Evolutionary conservation across 1,140 invertebrate genomes (phyloP).

Genomic region (Physella acuta): DNA sequence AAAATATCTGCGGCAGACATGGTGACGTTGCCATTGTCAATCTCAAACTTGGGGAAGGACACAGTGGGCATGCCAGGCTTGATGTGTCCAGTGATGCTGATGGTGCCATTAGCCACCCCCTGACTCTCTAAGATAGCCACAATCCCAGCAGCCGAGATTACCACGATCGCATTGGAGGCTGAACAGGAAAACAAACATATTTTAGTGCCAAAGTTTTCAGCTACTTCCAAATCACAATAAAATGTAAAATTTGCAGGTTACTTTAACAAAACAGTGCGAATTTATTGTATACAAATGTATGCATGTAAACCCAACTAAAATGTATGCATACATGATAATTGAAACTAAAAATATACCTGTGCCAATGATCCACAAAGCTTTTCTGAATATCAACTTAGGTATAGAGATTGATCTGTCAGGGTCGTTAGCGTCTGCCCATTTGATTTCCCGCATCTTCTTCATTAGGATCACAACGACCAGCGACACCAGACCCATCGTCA

Average conservation of each 20-base stretch:
- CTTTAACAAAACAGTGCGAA: neutral
- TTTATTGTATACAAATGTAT: neutral
- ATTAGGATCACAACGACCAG: conserved; percentile 40
- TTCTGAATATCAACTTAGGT: conserved; percentile 32
- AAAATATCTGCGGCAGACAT: conserved; percentile 36
- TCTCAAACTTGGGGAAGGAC: conserved; percentile 44
- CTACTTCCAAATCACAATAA: neutral
- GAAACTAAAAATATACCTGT: conserved; percentile 37
- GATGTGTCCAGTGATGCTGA: conserved; percentile 52
- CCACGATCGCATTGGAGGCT: conserved; percentile 57
- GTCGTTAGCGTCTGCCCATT: conserved; percentile 35
- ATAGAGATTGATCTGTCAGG: conserved; percentile 21
- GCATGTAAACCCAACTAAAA: neutral
- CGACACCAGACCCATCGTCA: conserved; percentile 44
- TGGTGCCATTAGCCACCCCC: conserved; percentile 29
- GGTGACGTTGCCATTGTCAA: conserved; percentile 36
- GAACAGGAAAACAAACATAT: conserved; percentile 13
- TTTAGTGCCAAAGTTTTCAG: neutral
- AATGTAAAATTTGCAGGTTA: neutral
- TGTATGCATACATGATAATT: neutral
- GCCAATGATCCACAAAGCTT: conserved; percentile 47
- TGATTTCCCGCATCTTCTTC: conserved; percentile 69
- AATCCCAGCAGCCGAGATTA: conserved; percentile 45
- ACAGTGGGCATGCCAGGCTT: conserved; percentile 53
- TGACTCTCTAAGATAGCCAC: conserved; percentile 40